Evolutionary conservation across 2,113 vertebrate genomes (phyloP), one percentile per base, ranked within the genome.

Genomic region (Malurus alboscapulatus): DNA sequence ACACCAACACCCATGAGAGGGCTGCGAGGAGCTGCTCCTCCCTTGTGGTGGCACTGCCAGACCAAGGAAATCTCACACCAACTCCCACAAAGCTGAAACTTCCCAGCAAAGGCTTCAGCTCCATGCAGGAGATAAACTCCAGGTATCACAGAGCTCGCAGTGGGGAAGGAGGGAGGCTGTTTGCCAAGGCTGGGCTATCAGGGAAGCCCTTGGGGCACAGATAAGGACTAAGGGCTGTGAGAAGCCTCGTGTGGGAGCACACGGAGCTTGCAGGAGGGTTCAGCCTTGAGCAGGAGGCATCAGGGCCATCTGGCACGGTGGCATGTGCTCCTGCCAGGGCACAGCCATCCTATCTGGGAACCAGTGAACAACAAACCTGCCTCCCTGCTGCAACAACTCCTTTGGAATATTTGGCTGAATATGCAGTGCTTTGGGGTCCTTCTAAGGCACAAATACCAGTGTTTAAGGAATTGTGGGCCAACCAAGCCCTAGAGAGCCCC

Each of bases 301-400:
- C n/a, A 3, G 29, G 3, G 50, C 40, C 14, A 29, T 40, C 45
- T 61, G 87, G 83, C 61, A 18, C 0, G 0, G 47, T 0, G 6
- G 67, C 45, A 30, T 1, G 4, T 6, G 65, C 55, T 30, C 55
- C 51, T 22, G 40, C 21, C 44, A 10, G 36, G 26, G 32, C 36
- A 24, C 19, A 25, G 29, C 42, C 25, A 6, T 2, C 26, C 47
- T 0, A 0, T 1, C 7, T 7, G 2, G 7, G 36, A 32, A 7
- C 18, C 13, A 6, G 17, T 0, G 12, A 73, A 15, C 65, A 19
- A 1, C 38, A 71, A 19, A 16, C 2, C 32, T 21, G 0, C 7
- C 19, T 15, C 10, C 27, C 13, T 27, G 5, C 6, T 0, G 0
- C 80, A 18, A 0, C 1, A 15, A 10, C 45, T 9, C 0, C 45